These are phyloP conservation scores for Vidua chalybeata DNA, from an alignment of 2,113 vertebrate genomes.

Conservation along the genomic window DNA sequence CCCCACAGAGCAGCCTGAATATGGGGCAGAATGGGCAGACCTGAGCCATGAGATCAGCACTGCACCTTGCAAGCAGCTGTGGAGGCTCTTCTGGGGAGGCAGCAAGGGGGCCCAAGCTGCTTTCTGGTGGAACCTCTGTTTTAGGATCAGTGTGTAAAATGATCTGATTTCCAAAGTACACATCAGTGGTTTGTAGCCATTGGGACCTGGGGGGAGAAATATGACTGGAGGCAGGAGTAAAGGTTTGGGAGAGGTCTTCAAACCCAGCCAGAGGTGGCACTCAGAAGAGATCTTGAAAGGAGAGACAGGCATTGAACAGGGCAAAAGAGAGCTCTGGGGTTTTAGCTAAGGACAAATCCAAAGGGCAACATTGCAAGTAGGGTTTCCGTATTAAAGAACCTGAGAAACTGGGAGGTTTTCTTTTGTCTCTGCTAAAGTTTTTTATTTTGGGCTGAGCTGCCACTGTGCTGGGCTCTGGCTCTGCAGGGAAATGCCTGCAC, in stretches of 20 bases:
- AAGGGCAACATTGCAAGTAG: not conserved
- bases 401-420: not conserved
- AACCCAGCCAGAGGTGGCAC: not conserved
- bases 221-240: not conserved
- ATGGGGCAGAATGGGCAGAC: not conserved
- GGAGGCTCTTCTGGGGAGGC: not conserved
- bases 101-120: not conserved
- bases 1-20: fast-evolving
- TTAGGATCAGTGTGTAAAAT: not conserved
- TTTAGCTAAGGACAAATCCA: not conserved
- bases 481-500: not conserved
- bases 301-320: not conserved
- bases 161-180: not conserved
- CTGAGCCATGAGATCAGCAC: not conserved
- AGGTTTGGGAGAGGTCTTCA: not conserved
- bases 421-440: not conserved
- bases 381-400: not conserved
- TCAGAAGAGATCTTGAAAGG: not conserved
- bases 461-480: fast-evolving
- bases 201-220: not conserved
- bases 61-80: not conserved
- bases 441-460: not conserved
- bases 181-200: not conserved
- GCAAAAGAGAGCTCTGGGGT: not conserved
- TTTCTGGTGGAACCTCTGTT: not conserved